Conservation (phyloP, 2,113 vertebrate species). For the Ifrita kowaldi region DNA sequence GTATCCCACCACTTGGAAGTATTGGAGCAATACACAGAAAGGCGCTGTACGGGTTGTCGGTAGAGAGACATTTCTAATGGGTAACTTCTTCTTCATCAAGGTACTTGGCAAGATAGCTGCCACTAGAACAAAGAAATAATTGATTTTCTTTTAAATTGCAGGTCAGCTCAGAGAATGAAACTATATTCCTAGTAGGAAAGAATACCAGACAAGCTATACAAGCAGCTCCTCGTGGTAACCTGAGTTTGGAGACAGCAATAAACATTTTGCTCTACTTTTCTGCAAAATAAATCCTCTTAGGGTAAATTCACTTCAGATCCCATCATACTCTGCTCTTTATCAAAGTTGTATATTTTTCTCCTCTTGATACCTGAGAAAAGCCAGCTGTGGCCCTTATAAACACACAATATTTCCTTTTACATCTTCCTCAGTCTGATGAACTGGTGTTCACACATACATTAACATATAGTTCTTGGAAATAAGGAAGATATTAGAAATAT, state of each 20-base stretch:
- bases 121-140: not conserved
- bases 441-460: not conserved
- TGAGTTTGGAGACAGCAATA: not conserved
- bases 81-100: not conserved
- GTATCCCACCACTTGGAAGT: not conserved
- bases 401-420: not conserved
- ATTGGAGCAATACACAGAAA: not conserved
- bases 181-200: not conserved
- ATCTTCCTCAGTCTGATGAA: not conserved
- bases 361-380: not conserved
- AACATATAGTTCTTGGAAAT: not conserved
- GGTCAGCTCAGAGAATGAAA: not conserved
- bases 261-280: not conserved
- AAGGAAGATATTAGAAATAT: not conserved
- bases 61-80: not conserved
- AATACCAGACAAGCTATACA: not conserved
- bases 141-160: not conserved
- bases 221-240: not conserved
- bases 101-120: not conserved
- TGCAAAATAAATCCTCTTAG: not conserved
- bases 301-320: not conserved
- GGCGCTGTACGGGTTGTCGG: not conserved
- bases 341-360: not conserved
- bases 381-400: not conserved
- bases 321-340: not conserved